Conservation (phyloP, 2,888 invertebrate species). For the Pammene fasciana region DNA sequence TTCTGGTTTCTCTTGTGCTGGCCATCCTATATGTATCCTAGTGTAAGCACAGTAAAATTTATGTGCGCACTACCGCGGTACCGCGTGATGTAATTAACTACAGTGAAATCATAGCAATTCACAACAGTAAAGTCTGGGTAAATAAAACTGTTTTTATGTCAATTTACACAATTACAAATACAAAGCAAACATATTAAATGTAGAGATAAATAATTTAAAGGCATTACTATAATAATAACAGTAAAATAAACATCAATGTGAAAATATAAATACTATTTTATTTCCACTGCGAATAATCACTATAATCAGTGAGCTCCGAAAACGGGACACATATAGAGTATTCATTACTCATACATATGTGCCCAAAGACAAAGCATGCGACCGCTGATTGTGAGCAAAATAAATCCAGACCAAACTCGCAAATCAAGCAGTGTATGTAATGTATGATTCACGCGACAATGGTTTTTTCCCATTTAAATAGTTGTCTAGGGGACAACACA, state of each 20-base stretch:
- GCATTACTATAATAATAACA: not conserved
- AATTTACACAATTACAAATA: not conserved
- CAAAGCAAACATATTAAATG: not conserved
- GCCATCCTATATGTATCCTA: constrained; percentile 22
- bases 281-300: too few species aligned
- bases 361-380: constrained; percentile 30
- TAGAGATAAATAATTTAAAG: not conserved
- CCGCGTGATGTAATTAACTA: constrained; percentile 24
- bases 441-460: constrained; percentile 14
- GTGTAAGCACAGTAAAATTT: constrained; percentile 37
- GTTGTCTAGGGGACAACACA: too few species aligned
- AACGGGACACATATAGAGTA: constrained; percentile 27
- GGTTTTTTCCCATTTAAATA: not conserved
- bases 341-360: constrained; percentile 28
- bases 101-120: constrained; percentile 27
- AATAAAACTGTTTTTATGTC: constrained; percentile 2
- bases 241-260: too few species aligned
- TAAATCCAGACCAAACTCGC: constrained; percentile 31
- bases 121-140: not conserved
- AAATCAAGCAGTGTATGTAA: constrained; percentile 21
- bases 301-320: constrained; percentile 4
- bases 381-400: constrained; percentile 35
- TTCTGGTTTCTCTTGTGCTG: constrained; percentile 35
- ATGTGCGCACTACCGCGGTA: constrained; percentile 24
- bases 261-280: too few species aligned